Evolutionary conservation across 2,888 invertebrate species (phyloP).

Genomic region (Ganaspis brasiliensis): DNA sequence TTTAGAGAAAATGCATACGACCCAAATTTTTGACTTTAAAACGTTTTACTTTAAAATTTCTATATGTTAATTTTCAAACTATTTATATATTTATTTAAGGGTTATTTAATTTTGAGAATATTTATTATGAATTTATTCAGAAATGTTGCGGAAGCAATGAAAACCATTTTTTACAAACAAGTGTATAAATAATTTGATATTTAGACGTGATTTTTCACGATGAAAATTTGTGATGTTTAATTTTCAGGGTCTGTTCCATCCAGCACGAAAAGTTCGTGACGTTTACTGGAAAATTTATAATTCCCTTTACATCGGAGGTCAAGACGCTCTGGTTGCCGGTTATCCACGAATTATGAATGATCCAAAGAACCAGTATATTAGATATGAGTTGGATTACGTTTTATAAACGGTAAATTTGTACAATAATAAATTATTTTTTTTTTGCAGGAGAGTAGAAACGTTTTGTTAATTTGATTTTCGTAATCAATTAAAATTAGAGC

Average conservation of each 20-base stretch:
- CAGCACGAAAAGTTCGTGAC: conserved; percentile 98
- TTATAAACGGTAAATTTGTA: conserved; percentile 83
- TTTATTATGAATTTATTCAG: too few species aligned
- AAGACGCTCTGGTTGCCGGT: conserved; percentile 98
- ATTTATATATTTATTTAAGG: too few species aligned
- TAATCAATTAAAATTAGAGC: too few species aligned
- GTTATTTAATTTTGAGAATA: background rate
- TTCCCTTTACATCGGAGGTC: conserved; percentile 98
- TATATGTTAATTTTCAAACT: too few species aligned
- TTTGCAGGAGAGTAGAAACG: background rate
- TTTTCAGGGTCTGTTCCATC: conserved; percentile 97
- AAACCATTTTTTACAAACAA: background rate
- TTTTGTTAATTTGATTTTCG: conserved; percentile 4
- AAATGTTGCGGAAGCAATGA: background rate
- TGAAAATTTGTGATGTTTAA: conserved; percentile 50
- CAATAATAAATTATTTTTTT: conserved; percentile 27
- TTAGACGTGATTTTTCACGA: conserved; percentile 32
- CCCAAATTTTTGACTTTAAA: too few species aligned
- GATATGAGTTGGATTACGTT: conserved; percentile 97
- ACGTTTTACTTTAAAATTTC: too few species aligned
- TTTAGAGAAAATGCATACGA: too few species aligned
- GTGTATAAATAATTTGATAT: conserved; percentile 12
- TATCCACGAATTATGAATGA: conserved; percentile 98
- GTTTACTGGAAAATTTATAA: conserved; percentile 99
- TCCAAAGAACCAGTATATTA: conserved; percentile 94